Evolutionary conservation across 2,797 vertebrate species (phyloP).

Genomic region (Gymnothorax javanicus): DNA sequence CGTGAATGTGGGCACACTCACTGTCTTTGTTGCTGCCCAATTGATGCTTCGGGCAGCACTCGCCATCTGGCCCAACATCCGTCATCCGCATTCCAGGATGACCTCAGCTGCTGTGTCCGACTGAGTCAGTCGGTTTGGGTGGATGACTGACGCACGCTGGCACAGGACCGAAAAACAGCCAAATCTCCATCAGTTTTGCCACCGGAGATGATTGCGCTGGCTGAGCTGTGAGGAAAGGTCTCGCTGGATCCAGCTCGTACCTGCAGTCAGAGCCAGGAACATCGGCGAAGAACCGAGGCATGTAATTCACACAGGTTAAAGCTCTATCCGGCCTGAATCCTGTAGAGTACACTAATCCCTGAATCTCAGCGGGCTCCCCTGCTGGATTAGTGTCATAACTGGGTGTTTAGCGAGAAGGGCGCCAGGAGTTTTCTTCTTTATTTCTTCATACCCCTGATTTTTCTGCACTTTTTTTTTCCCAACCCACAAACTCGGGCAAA

Average conservation of each 20-base stretch:
- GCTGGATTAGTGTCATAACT: background rate
- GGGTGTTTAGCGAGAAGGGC: background rate
- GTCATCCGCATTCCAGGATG: slow-evolving; percentile 31
- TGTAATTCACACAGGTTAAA: background rate
- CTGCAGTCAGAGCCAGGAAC: background rate
- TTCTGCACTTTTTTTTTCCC: no score
- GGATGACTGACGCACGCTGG: slow-evolving; percentile 23
- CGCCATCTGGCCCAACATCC: slow-evolving; percentile 32
- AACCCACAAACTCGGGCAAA: no score
- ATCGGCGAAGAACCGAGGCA: background rate
- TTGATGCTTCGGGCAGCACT: background rate
- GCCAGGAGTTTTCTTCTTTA: background rate
- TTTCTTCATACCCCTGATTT: background rate
- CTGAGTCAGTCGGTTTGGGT: slow-evolving; percentile 36
- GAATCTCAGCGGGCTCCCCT: background rate
- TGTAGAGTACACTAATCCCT: background rate
- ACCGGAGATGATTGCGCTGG: slow-evolving; percentile 4
- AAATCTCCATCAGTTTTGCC: slow-evolving; percentile 2
- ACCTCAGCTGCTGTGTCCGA: slow-evolving; percentile 38
- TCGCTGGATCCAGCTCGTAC: background rate
- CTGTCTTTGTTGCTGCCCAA: background rate
- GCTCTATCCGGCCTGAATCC: background rate
- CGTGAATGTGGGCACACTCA: background rate
- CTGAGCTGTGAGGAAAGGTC: background rate
- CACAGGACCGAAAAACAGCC: slow-evolving; percentile 27